phyloP scores from a whole-genome alignment of 2,888 invertebrate species.

The Synanthedon vespiformis region DNA sequence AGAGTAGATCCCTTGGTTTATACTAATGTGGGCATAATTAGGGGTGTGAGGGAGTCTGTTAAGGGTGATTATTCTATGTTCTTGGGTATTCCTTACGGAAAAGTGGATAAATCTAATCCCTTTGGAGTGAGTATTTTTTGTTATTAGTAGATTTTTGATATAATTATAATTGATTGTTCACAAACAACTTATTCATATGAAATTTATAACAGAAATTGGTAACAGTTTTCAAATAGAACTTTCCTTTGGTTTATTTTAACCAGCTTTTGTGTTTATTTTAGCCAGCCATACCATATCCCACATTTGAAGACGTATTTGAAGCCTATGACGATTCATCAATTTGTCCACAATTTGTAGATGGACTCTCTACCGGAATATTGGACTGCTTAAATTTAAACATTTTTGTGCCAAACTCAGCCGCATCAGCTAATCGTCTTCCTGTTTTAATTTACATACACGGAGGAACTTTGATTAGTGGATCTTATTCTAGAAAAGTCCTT shows the following conservation, averaged over 20 bases:
- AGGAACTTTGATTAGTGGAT: constrained; percentile 4
- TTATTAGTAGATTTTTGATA: too few species aligned
- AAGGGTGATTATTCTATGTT: constrained; percentile 32
- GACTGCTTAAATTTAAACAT: constrained; percentile 72
- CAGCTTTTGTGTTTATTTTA: constrained; percentile 1
- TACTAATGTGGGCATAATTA: constrained; percentile 21
- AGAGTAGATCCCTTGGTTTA: constrained; percentile 19
- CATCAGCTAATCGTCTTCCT: constrained; percentile 3
- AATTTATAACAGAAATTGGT: not conserved
- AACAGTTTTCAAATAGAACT: not conserved
- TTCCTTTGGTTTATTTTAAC: not conserved
- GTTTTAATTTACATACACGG: constrained; percentile 8
- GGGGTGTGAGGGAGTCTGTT: constrained; percentile 18
- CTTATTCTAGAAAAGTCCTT: not conserved
- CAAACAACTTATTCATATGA: not conserved
- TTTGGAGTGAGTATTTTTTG: constrained; percentile 36
- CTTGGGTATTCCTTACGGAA: constrained; percentile 44
- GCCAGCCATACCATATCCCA: constrained; percentile 9
- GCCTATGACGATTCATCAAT: constrained; percentile 19
- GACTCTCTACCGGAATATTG: constrained; percentile 32
- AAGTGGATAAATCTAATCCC: constrained; percentile 30
- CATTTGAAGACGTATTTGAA: constrained; percentile 12
- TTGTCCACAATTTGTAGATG: constrained; percentile 23
- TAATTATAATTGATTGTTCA: not conserved
- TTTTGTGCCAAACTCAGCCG: constrained; percentile 6